Conservation (phyloP, 1,140 invertebrate genomes). For the Centruroides vittatus region DNA sequence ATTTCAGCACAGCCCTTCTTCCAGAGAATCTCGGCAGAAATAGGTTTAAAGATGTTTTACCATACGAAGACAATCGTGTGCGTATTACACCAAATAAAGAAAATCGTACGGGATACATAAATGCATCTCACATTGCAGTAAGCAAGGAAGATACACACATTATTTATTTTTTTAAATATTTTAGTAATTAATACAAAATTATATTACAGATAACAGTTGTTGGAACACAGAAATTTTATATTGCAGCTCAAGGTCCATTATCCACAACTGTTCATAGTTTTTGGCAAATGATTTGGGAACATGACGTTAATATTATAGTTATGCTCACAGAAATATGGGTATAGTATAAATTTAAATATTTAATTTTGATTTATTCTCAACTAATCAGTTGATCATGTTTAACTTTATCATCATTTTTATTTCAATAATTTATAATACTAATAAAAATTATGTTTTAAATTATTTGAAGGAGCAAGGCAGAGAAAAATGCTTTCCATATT, state of each 20-base stretch:
- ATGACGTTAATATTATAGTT: slow-evolving; percentile 59
- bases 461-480: slow-evolving; percentile 27
- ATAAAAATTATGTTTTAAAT: neutral
- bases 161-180: too few relatives aligned
- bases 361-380: neutral
- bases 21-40: slow-evolving; percentile 44
- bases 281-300: slow-evolving; percentile 81
- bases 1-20: slow-evolving; percentile 47
- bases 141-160: neutral
- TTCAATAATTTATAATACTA: neutral
- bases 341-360: neutral
- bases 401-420: neutral
- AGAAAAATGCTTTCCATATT: slow-evolving; percentile 37
- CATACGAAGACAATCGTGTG: slow-evolving; percentile 72
- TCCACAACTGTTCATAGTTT: slow-evolving; percentile 44
- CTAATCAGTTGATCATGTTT: neutral
- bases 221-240: slow-evolving; percentile 60
- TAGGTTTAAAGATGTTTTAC: slow-evolving; percentile 55
- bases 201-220: slow-evolving; percentile 47
- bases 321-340: slow-evolving; percentile 44
- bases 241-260: slow-evolving; percentile 60
- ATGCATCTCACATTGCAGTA: slow-evolving; percentile 59
- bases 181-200: neutral
- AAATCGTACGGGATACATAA: slow-evolving; percentile 74
- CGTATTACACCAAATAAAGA: slow-evolving; percentile 54